Evolutionary conservation across 2,113 vertebrate species (phyloP).

Genomic region (Apaloderma vittatum): DNA sequence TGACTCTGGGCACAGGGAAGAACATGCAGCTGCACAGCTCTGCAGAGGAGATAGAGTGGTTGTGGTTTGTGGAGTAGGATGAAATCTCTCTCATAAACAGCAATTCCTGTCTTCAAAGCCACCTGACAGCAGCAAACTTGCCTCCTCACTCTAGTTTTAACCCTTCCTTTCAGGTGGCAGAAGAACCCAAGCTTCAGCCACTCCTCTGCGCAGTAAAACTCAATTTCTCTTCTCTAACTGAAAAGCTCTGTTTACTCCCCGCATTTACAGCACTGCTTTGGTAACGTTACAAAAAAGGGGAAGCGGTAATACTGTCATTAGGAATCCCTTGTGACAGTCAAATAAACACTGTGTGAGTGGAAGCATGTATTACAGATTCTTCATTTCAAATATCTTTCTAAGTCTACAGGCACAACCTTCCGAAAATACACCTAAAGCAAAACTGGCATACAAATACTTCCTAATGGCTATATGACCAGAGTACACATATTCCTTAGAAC

Average conservation of each 20-base stretch:
- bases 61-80: background rate
- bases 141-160: background rate
- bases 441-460: background rate
- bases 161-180: background rate
- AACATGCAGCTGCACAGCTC: background rate
- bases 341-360: background rate
- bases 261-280: background rate
- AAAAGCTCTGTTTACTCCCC: background rate
- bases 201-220: background rate
- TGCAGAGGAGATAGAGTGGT: background rate
- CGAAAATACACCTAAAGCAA: background rate
- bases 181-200: background rate
- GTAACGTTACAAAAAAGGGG: background rate
- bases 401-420: background rate
- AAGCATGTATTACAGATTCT: background rate
- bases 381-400: background rate
- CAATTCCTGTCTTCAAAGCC: background rate
- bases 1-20: background rate
- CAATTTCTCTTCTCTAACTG: background rate
- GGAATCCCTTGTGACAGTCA: background rate
- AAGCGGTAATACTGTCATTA: background rate
- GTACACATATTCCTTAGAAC: background rate
- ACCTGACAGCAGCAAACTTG: background rate
- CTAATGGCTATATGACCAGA: background rate
- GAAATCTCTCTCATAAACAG: background rate